Percentiles rank a stretch among this genome's conserved stretches.
phyloP scores from a whole-genome alignment of 2,888 invertebrate genomes.

The Nomada lathburiana region DNA sequence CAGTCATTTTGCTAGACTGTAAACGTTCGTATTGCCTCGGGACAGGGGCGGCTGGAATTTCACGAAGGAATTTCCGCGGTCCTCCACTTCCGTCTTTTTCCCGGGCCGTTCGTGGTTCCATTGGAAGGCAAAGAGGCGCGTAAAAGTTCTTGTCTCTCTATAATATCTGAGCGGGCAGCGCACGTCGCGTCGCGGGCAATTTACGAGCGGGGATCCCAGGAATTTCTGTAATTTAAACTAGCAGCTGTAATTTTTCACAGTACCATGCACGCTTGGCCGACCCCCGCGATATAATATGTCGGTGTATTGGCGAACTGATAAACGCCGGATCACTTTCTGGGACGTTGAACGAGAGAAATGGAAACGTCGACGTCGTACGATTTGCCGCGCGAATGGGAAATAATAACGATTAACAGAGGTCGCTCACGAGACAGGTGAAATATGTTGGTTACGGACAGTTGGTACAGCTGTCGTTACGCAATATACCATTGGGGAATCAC shows the following conservation, averaged over 20 bases:
- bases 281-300: background rate
- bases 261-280: background rate
- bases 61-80: slow-evolving; percentile 6
- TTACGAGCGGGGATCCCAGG: slow-evolving; percentile 1
- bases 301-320: slow-evolving; percentile 1
- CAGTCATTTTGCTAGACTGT: background rate
- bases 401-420: slow-evolving; percentile 27
- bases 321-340: background rate
- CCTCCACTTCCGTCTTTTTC: background rate
- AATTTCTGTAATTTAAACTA: slow-evolving; percentile 13
- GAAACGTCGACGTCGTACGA: background rate
- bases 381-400: background rate
- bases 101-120: background rate
- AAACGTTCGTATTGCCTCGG: background rate
- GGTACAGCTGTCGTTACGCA: background rate
- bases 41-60: slow-evolving; percentile 20
- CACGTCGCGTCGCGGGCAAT: slow-evolving; percentile 1
- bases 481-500: slow-evolving; percentile 17
- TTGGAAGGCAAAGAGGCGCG: background rate
- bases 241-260: slow-evolving; percentile 1
- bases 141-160: slow-evolving; percentile 10
- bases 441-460: background rate
- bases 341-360: background rate
- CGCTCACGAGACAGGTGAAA: slow-evolving; percentile 2
- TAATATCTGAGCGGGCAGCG: background rate